Evolutionary conservation across 2,797 vertebrate species (phyloP).

Genomic region (Cichlasoma orientale): DNA sequence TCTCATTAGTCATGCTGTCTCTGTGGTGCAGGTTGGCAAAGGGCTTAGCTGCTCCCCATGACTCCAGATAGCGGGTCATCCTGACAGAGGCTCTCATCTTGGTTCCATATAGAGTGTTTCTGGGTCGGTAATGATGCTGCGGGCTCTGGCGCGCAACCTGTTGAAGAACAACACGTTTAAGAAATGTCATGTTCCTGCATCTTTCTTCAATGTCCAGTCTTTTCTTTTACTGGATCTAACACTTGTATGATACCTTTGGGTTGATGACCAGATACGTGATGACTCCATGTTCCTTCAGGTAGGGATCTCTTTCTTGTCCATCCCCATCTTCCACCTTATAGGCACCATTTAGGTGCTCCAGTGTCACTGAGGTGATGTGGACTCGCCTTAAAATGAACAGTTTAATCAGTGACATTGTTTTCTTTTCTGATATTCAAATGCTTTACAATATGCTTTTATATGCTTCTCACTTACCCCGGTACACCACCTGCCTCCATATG

Average conservation of each 20-base stretch:
- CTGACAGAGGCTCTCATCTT: constrained; percentile 95
- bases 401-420: not conserved
- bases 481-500: constrained; percentile 96
- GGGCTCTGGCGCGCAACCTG: constrained; percentile 90
- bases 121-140: constrained; percentile 87
- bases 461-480: constrained; percentile 85
- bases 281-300: constrained; percentile 91
- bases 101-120: constrained; percentile 86
- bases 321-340: constrained; percentile 94
- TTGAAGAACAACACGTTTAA: not conserved
- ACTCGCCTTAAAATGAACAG: constrained; percentile 84
- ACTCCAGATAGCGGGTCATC: constrained; percentile 95
- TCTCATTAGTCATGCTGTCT: constrained; percentile 93
- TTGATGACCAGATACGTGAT: constrained; percentile 94
- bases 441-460: not conserved
- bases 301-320: constrained; percentile 90
- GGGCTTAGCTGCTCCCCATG: constrained; percentile 95
- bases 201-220: not conserved
- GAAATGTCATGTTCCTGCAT: not conserved
- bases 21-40: constrained; percentile 84
- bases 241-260: constrained; percentile 82
- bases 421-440: not conserved
- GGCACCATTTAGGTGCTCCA: constrained; percentile 91
- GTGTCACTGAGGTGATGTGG: constrained; percentile 92
- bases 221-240: not conserved